Base-by-base conservation (phyloP, 2,797 vertebrate genomes). In the Arremon aurantiirostris region DNA sequence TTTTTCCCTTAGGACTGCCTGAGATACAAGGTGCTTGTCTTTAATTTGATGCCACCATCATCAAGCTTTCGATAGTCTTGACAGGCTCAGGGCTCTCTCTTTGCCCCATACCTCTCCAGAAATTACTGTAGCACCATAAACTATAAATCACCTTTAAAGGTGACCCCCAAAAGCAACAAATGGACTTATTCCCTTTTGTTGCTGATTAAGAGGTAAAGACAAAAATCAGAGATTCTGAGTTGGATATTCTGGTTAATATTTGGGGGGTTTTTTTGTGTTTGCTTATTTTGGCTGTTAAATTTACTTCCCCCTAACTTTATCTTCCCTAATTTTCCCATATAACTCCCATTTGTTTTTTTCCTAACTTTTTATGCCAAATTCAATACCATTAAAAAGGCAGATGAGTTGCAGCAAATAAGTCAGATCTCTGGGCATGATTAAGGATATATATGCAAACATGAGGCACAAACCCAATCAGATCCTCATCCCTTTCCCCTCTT, bases 401-500 rank as follows among this genome's bases (percentile, higher is more conserved):
- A 10, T 17, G 12, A 57, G 2, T 52, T 86, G 47, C 63, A 84
- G 28, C 2, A 86, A 65, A 10, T 27, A 84, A 57, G 19, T 53
- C 14, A 12, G 11, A 28, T 82, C 69, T 64, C 47, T 3, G 1
- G 30, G n/a, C 11, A 80, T 12, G 57, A 2, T 50, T 8, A 79
- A 8, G 14, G 35, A 57, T 21, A 42, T 8, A 5, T 12, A 42
- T 35, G 5, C 12, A 81, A 73, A 23, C 4, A 12, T 16, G 47
- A 73, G 32, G 55, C 17, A 52, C 9, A 52, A 75, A 73, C 2
- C 4, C 1, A 65, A 14, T 0, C 10, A 83, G 13, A 30, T 26
- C 6, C 32, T 60, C 8, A 26, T 37, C 32, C 3, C n/a, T 5
- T 4, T 2, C 2, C 3, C 9, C 3, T 5, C 11, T 21, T 30